Percentiles rank a stretch among this genome's conserved stretches.
Evolutionary conservation across 2,113 vertebrate genomes (phyloP).

Genomic region (Corythaixoides concolor): DNA sequence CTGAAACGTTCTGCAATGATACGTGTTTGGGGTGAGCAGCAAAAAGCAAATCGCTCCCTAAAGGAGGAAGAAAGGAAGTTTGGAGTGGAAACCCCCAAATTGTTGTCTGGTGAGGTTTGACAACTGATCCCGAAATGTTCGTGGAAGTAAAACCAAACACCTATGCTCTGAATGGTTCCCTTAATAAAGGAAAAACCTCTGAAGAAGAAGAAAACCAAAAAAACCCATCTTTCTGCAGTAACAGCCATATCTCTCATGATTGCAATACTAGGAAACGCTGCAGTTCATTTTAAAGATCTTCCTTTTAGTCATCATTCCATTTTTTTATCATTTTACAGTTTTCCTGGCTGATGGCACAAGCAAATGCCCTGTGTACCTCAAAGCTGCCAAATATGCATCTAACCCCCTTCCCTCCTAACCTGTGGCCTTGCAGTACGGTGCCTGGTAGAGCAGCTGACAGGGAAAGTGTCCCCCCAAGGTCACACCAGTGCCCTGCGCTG

Average conservation of each 20-base stretch:
- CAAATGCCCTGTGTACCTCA: rapidly evolving
- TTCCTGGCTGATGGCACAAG: not conserved
- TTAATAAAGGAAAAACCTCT: not conserved
- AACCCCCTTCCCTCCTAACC: not conserved
- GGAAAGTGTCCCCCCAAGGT: not conserved
- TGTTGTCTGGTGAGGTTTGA: not conserved
- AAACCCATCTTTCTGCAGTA: not conserved
- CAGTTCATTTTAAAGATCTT: not conserved
- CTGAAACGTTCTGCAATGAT: not conserved
- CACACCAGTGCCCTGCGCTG: not conserved
- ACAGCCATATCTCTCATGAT: not conserved
- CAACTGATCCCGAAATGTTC: not conserved
- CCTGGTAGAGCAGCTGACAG: not conserved
- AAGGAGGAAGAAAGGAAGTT: not conserved
- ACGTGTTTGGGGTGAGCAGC: not conserved
- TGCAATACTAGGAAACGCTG: not conserved
- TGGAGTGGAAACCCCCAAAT: not conserved
- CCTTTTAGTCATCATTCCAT: not conserved
- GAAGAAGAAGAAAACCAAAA: not conserved
- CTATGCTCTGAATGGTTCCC: not conserved
- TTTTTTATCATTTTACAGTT: not conserved
- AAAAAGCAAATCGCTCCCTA: not conserved
- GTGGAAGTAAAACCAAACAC: not conserved
- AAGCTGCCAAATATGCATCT: rapidly evolving
- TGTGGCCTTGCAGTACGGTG: not conserved